Base-by-base conservation (phyloP, 2,888 invertebrate genomes). In the Leptinotarsa juncta region DNA sequence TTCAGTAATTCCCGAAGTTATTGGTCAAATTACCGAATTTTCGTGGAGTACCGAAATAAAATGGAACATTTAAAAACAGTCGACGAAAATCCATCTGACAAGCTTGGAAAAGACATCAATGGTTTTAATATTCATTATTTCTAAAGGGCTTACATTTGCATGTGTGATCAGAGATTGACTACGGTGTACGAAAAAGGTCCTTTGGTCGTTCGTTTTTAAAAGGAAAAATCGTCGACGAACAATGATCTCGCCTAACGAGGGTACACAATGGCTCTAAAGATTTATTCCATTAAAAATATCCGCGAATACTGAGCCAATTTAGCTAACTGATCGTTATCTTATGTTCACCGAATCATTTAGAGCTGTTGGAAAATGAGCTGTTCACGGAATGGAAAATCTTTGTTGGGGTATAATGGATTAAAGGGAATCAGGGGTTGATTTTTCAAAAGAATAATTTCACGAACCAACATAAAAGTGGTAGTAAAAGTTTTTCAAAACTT, bases 111-210 rank as follows among this genome's bases (percentile, higher is more conserved):
- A 84, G 83, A 86, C 86, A 85, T 87, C 86, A 87, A 87, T 83
- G 86, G 86, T 86, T 86, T 87, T 86, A 87, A 83, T 83, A 86
- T 86, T 87, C 86, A 86, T 87, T 86, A 87, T 86, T 85, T 75
- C 82, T 82, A 82, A 84, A 86, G 81, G 82, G 83, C 83, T 85
- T 83, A 82, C 78, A 84, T 86, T 85, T 83, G 83, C 85, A 86
- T 85, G 84, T 86, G 84, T 85, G 84, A 85, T 84, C 82, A 51
- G 26, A 65, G 70, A 70, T 70, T 65, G 50, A 70, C 26, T 60
- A 71, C 15, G 62, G 69, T 67, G 73, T 50, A 74, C 79, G 77
- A 82, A 69, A 79, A 72, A 78, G 62, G 75, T 48, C 81, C 79
- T 75, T 80, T 76, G 62, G 69, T 23, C 57, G 69, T 68, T 20